Percentiles rank a stretch among this genome's conserved stretches.
Evolutionary conservation across 2,113 vertebrate species (phyloP).

Genomic region (Trematomus loennbergii): DNA sequence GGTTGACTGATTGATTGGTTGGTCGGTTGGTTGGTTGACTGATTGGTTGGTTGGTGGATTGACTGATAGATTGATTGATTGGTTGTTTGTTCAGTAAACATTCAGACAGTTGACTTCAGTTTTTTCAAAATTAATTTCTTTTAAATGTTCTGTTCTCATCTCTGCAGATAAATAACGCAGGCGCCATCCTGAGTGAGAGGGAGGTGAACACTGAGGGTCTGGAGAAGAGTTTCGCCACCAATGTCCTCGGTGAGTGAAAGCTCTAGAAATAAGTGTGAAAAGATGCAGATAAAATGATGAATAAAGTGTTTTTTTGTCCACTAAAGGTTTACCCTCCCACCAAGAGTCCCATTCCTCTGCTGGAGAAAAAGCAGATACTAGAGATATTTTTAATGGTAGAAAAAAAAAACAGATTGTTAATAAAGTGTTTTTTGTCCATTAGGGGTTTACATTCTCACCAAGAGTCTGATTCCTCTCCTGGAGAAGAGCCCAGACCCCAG

Average conservation of each 20-base stretch:
- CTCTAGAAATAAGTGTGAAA: background rate
- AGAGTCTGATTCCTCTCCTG: slow-evolving; percentile 83
- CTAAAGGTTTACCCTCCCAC: slow-evolving; percentile 84
- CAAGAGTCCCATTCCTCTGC: slow-evolving; percentile 82
- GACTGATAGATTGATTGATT: too few species aligned
- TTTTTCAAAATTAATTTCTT: background rate
- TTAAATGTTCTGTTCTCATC: background rate
- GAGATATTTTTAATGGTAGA: slow-evolving; percentile 45
- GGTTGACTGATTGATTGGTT: too few species aligned
- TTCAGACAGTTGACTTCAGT: background rate
- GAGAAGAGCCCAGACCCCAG: slow-evolving; percentile 85
- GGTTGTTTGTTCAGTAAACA: too few species aligned
- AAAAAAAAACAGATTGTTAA: background rate
- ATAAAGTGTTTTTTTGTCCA: background rate
- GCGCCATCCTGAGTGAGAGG: slow-evolving; percentile 83
- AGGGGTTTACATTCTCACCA: slow-evolving; percentile 86
- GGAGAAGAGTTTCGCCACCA: slow-evolving; percentile 85
- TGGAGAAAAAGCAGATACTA: slow-evolving; percentile 85
- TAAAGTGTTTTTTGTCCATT: background rate
- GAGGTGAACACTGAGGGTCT: slow-evolving; percentile 83
- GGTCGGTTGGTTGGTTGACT: too few species aligned
- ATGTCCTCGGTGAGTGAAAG: slow-evolving; percentile 81
- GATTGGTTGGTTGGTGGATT: too few species aligned
- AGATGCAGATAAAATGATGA: background rate
- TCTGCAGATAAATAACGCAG: slow-evolving; percentile 85